Base-by-base conservation (phyloP, 37 sponge, comb jelly and placozoan genomes). In the Amphimedon queenslandica region DNA sequence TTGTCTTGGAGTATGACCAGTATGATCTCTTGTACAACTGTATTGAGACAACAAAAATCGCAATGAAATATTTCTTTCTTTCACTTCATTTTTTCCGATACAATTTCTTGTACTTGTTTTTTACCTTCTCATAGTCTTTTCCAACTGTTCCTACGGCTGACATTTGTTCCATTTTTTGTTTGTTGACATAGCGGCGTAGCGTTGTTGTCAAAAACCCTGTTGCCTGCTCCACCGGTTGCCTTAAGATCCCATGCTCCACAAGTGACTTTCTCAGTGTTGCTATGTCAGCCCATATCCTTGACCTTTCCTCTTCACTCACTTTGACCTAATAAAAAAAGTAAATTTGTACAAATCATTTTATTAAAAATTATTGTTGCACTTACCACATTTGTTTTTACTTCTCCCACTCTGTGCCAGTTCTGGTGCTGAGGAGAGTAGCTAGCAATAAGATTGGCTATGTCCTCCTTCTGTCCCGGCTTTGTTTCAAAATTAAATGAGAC, bases 1-100 rank as follows among this genome's bases (percentile, higher is more conserved):
- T 75, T 64, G 82, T 88, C 86, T 95, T 95, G 23, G 76, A 71
- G 80, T 95, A 95, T 29, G 96, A 95, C 96, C 96, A 95, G 78
- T 84, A 95, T 25, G 74, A 87, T 63, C 84, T 86, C 60, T 95
- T 95, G 89, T 76, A 95, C 27, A 60, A 11, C 61, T 47, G 53
- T 47, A 13, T n/a, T 47, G 53, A 47, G 13, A 18, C 53, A 47
- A 47, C 13, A 47, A 13, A 47, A 8, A 47, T 18, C 8, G 13
- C 8, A 47, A 47, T 47, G 53, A 47, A 47, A n/a, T n/a, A n/a
- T n/a, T n/a, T n/a, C n/a, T n/a, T n/a, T n/a, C n/a, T n/a, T n/a
- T n/a, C n/a, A n/a, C n/a, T n/a, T n/a, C n/a, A n/a, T n/a, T n/a
- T n/a, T n/a, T n/a, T n/a, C n/a, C n/a, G n/a, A n/a, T n/a, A n/a